Conservation (phyloP, 2,888 invertebrate species). For the Amiota mariae region DNA sequence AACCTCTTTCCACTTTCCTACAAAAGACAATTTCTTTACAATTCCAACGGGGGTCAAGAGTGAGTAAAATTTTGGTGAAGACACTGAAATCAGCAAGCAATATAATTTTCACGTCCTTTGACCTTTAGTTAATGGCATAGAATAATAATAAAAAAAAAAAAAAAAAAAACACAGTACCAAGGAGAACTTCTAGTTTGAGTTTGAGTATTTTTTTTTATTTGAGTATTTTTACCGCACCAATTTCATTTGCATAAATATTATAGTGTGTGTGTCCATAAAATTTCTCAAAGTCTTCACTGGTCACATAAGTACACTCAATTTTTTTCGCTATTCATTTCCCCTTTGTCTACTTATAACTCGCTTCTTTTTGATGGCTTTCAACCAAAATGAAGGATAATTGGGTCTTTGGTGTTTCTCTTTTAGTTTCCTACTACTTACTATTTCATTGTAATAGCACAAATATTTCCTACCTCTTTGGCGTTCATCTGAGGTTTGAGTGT, state of each 20-base stretch:
- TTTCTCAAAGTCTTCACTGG: background rate
- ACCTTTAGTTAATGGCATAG: too few species aligned
- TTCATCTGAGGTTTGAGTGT: background rate
- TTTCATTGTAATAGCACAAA: background rate
- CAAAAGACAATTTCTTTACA: too few species aligned
- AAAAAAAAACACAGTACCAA: too few species aligned
- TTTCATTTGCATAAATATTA: conserved; percentile 24
- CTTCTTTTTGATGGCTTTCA: background rate
- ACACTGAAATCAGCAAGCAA: too few species aligned
- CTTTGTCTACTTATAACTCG: background rate
- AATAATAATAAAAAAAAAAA: too few species aligned
- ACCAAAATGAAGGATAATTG: background rate
- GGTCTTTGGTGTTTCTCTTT: conserved; percentile 2
- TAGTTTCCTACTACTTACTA: conserved; percentile 7
- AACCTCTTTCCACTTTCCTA: background rate
- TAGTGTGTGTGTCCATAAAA: background rate
- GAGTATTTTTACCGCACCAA: background rate
- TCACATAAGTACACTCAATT: background rate
- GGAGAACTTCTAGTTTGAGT: background rate
- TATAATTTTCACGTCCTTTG: too few species aligned
- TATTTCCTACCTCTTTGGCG: background rate
- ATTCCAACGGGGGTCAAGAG: too few species aligned
- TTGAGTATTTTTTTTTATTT: conserved; percentile 12
- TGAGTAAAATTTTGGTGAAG: too few species aligned
- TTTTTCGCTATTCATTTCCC: background rate